These are phyloP conservation scores for Neotoxoptera formosana DNA, from an alignment of 1,140 invertebrate genomes.

Conservation along the genomic window DNA sequence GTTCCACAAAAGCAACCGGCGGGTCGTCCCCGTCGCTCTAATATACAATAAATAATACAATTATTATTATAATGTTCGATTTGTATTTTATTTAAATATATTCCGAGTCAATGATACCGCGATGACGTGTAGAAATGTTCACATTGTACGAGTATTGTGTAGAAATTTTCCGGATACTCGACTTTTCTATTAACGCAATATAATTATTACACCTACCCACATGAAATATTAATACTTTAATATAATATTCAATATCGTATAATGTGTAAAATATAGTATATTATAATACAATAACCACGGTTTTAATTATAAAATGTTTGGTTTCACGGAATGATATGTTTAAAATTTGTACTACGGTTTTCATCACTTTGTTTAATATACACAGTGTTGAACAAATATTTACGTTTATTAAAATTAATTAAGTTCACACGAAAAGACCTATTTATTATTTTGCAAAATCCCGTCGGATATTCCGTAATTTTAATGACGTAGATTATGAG, in stretches of 20 bases:
- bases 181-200: neutral
- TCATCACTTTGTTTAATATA: conserved; percentile 11
- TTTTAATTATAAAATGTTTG: conserved; percentile 15
- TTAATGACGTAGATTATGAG: neutral
- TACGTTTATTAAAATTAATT: conserved; percentile 11
- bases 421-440: neutral
- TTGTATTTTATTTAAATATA: neutral
- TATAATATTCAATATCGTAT: too few species aligned
- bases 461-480: neutral
- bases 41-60: neutral
- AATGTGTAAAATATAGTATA: neutral
- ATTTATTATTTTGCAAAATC: neutral
- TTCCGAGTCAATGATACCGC: neutral
- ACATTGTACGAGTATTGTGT: neutral
- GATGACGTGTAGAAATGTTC: neutral
- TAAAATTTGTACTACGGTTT: neutral
- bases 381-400: neutral
- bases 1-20: too few species aligned
- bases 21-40: neutral
- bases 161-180: neutral
- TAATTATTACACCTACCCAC: neutral
- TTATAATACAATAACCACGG: neutral
- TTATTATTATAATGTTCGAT: neutral
- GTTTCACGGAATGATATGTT: neutral
- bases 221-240: neutral